Base-by-base conservation (phyloP, 2,113 vertebrate genomes). In the Prunella fulvescens region DNA sequence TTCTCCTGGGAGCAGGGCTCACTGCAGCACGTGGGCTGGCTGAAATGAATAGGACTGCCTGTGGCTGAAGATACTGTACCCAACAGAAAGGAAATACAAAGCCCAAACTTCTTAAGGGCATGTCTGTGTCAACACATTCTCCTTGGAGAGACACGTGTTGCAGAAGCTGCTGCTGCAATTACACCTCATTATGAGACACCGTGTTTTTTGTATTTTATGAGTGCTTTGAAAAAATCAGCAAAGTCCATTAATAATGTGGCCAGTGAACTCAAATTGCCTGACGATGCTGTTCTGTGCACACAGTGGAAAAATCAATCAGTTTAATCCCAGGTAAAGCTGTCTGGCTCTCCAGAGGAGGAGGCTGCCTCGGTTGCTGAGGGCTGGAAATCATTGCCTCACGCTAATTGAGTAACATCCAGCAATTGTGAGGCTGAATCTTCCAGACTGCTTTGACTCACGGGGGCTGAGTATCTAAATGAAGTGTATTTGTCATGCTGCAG, bases 261-360 rank as follows among this genome's bases (percentile, higher is more conserved):
- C 5, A 2, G 62, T 72, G 72, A 86, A 64, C 50, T 94, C 76
- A 22, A 26, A 86, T 70, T 66, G 80, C 78, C 77, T 87, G 56
- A 62, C 1, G 0, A 14, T 4, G 23, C 48, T 76, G 53, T 82
- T 82, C 78, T 73, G 23, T 80, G 72, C 83, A 86, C 67, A 35
- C 24, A 65, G 84, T 87, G 86, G 91, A 92, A 93, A 91, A 90
- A 93, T 94, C 28, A 2, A 95, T 94, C 53, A 4, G 5, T 88
- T 92, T 91, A 91, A 95, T 96, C 82, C 93, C 69, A 94, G 72
- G 86, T 94, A 74, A 71, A 96, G 56, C 57, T 26, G 48, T 84
- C 74, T 92, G 69, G 42, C 58, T 62, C 31, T 69, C n/a, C n/a
- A 42, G 70, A 90, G 92, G 66, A 51, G 71, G 53, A 60, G 66